Evolutionary conservation across 1,140 invertebrate genomes (phyloP).

Genomic region (Platyscapa corneri): DNA sequence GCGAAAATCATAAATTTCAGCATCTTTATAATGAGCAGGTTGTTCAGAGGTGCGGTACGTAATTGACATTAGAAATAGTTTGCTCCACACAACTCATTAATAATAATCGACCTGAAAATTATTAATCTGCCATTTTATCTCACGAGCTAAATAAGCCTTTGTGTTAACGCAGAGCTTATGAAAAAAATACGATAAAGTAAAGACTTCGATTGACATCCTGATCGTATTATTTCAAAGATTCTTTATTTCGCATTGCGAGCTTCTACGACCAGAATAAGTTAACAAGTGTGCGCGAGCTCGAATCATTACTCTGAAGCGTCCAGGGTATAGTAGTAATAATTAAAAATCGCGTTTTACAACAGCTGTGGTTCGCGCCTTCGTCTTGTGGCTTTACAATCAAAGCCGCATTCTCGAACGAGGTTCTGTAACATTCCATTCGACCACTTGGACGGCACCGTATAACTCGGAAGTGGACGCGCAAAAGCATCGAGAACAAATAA

Average conservation of each 20-base stretch:
- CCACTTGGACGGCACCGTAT: neutral
- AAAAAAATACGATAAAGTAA: neutral
- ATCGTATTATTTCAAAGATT: neutral
- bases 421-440: too few relatives aligned
- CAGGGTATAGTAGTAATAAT: too few relatives aligned
- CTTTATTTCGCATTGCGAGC: neutral
- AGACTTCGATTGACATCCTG: neutral
- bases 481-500: neutral
- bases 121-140: neutral
- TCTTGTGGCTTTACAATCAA: too few relatives aligned
- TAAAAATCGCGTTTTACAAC: neutral
- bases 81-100: neutral
- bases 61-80: neutral
- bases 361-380: too few relatives aligned
- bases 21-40: neutral
- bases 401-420: too few relatives aligned
- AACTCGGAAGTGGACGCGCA: neutral
- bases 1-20: neutral
- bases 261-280: neutral
- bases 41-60: neutral
- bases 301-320: too few relatives aligned
- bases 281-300: too few relatives aligned
- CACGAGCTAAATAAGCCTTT: neutral
- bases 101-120: neutral
- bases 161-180: neutral